Base-by-base conservation (phyloP, 2,113 vertebrate species). In the Pitta sordida region DNA sequence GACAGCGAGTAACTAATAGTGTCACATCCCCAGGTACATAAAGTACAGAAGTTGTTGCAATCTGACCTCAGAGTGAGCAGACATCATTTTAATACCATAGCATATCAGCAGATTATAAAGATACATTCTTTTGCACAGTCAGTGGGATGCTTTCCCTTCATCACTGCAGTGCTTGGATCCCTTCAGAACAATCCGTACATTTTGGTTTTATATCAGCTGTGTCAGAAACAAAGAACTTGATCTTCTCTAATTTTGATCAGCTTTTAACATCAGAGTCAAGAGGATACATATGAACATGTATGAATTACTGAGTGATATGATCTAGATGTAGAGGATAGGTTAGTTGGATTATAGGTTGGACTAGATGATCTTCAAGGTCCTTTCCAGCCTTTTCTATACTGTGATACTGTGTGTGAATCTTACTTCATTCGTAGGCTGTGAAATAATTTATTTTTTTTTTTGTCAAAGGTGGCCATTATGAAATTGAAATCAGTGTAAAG, bases 61-160 rank as follows among this genome's bases (percentile, higher is more conserved):
- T 29, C 16, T 58, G 26, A 34, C 34, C 52, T 55, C 51, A 22
- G 20, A 59, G 26, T 6, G 55, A 86, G 1, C 30, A 65, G 36
- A 4, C 5, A 2, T 13, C 5, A 24, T 53, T 69, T 73, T 32
- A 56, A 46, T 21, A 9, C 5, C 0, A 0, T 1, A 18, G 24
- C 20, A 6, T 51, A 36, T 56, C 55, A 53, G 26, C 36, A 36
- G 41, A 68, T 21, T 8, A 4, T 43, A 29, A n/a, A 43, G 30
- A 32, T 13, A 1, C 0, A 17, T 24, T 53, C 6, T 15, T 59
- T 17, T 30, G 18, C 13, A 65, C 53, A 30, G 0, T 6, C 76
- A 39, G 29, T 32, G 79, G 13, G 32, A 7, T 22, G 26, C 27
- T 76, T 62, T 55, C 16, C 23, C 20, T 53, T 67, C 24, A 30